Evolutionary conservation across 2,888 invertebrate species (phyloP).

Genomic region (Epinotia ramella): DNA sequence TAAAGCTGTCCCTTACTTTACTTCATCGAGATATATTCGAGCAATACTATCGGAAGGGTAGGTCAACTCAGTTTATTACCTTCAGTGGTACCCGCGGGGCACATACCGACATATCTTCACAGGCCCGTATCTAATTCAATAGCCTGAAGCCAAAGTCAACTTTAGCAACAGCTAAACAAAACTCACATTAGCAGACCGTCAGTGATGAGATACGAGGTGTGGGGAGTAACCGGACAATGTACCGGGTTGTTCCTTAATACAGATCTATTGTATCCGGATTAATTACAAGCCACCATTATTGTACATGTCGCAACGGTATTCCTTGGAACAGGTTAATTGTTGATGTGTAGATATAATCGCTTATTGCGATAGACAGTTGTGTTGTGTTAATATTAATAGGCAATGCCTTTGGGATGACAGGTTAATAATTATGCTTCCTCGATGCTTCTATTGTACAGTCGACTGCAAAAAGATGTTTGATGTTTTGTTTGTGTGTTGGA

Average conservation of each 20-base stretch:
- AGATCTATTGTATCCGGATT: constrained; percentile 44
- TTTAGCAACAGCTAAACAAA: neutral
- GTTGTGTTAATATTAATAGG: neutral
- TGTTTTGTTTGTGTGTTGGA: no score
- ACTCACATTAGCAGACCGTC: neutral
- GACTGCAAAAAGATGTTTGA: no score
- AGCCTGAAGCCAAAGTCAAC: neutral
- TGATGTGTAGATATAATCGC: constrained; percentile 36
- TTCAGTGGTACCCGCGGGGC: constrained; percentile 33
- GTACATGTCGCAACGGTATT: constrained; percentile 42
- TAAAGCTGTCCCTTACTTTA: constrained; percentile 44
- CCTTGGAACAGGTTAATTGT: constrained; percentile 37
- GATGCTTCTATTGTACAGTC: no score
- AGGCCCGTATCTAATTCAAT: constrained; percentile 9
- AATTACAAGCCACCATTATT: constrained; percentile 43
- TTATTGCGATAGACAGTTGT: constrained; percentile 21
- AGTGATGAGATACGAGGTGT: constrained; percentile 10
- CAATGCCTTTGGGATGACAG: neutral
- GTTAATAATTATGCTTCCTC: no score
- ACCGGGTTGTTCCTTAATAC: constrained; percentile 39
- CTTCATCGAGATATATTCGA: constrained; percentile 43
- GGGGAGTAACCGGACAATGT: neutral
- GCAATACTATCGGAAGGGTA: constrained; percentile 44
- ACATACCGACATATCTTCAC: constrained; percentile 4
- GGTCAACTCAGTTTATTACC: constrained; percentile 45